A percentile compares a stretch with the other conserved stretches of the same genome.
Conservation (phyloP, 2,888 invertebrate species). For the Linhomoeus sp. region DNA sequence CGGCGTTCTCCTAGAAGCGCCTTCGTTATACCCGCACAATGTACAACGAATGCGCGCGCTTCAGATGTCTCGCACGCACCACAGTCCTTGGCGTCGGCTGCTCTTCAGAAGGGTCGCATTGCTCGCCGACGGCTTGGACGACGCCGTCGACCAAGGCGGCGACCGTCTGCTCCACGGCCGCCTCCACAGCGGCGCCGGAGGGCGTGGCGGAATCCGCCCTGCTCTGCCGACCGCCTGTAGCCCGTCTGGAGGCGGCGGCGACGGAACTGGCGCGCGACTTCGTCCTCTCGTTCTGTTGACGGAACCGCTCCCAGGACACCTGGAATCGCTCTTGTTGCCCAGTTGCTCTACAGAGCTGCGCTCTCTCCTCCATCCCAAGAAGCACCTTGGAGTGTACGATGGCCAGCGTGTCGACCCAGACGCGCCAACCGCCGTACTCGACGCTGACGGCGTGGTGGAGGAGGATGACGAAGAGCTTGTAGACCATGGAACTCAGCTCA, state of each 20-base stretch:
- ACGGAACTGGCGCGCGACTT: no score
- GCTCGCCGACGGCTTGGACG: no score
- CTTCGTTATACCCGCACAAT: no score
- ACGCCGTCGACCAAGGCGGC: not conserved
- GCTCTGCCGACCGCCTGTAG: no score
- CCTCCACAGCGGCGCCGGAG: not conserved
- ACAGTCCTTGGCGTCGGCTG: no score
- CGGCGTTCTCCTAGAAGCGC: no score
- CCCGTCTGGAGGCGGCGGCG: no score
- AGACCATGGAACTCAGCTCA: conserved; percentile 87
- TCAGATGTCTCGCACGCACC: no score
- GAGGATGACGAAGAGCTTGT: conserved; percentile 85
- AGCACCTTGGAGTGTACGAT: conserved; percentile 92
- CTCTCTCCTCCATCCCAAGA: not conserved
- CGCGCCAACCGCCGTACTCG: conserved; percentile 97
- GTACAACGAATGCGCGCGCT: no score
- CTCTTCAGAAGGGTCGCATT: no score
- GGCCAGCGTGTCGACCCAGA: conserved; percentile 97
- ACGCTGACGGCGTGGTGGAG: conserved; percentile 96
- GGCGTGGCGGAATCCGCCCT: no score
- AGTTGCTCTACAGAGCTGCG: no score
- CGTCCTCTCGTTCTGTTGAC: conserved; percentile 25
- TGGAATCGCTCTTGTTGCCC: conserved; percentile 32
- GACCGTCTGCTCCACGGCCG: not conserved
- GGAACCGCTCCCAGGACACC: conserved; percentile 95